Conservation (phyloP, 2,797 vertebrate species). For the Aplochiton taeniatus region DNA sequence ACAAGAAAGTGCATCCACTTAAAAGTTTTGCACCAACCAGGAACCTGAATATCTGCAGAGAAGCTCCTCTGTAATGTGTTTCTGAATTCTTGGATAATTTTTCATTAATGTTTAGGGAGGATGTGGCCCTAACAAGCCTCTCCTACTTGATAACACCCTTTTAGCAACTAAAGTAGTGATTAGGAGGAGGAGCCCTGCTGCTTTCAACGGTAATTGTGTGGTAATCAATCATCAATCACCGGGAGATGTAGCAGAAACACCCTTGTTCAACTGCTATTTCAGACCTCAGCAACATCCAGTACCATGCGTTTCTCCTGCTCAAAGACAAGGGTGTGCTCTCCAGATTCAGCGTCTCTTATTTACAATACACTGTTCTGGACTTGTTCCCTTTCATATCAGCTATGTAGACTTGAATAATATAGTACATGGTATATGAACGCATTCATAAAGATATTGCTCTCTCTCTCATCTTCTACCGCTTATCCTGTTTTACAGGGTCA, state of each 20-base stretch:
- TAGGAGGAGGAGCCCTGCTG: slow-evolving; percentile 62
- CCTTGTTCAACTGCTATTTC: slow-evolving; percentile 60
- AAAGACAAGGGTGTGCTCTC: slow-evolving; percentile 17
- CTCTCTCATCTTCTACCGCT: no score
- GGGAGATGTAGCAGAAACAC: slow-evolving; percentile 54
- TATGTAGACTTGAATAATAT: no score
- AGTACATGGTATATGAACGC: no score
- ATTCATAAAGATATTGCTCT: no score
- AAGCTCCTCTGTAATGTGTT: slow-evolving; percentile 48
- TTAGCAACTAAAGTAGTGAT: slow-evolving; percentile 70
- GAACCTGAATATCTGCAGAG: not conserved
- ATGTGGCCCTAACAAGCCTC: slow-evolving; percentile 63
- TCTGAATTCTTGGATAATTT: slow-evolving; percentile 55
- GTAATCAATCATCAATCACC: slow-evolving; percentile 72
- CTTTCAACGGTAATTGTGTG: slow-evolving; percentile 71
- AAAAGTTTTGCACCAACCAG: no score
- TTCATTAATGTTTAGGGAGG: slow-evolving; percentile 63
- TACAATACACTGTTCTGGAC: not conserved
- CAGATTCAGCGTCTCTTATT: not conserved
- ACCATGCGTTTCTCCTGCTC: slow-evolving; percentile 24
- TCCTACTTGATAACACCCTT: slow-evolving; percentile 69
- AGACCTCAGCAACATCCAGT: slow-evolving; percentile 45
- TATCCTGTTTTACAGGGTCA: no score
- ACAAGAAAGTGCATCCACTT: not conserved
- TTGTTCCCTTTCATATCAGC: not conserved